Base-by-base conservation (phyloP, 2,113 vertebrate genomes). In the Corythoichthys intestinalis region DNA sequence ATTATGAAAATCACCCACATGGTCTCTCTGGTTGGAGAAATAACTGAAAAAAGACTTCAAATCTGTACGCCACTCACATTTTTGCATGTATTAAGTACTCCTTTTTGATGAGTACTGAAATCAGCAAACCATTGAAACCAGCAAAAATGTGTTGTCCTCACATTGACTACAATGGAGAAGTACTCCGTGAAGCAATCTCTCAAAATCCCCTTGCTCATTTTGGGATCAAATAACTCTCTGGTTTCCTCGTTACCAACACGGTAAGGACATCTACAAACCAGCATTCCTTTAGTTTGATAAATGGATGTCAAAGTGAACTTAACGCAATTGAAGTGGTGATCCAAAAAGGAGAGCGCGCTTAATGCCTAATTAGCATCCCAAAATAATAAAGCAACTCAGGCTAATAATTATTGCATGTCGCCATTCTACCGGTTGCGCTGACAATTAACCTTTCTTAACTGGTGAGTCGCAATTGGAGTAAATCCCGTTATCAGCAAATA, bases 401-500 rank as follows among this genome's bases (percentile, higher is more conserved):
- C 89, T 88, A 86, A 91, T 90, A 90, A 92, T 92, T 87, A 91
- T 84, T 85, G 86, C 84, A 82, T 86, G 87, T 86, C 80, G 72
- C 83, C 86, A 82, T 91, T 91, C 86, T 89, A 87, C 85, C 81
- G 85, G 78, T 87, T 76, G 78, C 80, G 71, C 79, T 89, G 80
- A 91, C 90, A 92, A 92, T 91, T 92, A 92, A 93, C 91, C 91
- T 92, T 89, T 86, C 82, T 90, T 86, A 87, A 90, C 87, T 90
- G 86, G 84, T 83, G 86, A 89, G 83, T 90, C 69, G 80, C 87
- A 92, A 85, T 86, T 88, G 81, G 83, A 90, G 86, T 86, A 92
- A 93, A 92, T 92, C 92, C 88, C 83, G 89, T 92, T 92, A 92
- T 92, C 91, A 92, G 90, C 87, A 92, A 92, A 92, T 90, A 90